These are phyloP conservation scores for Chelonia mydas DNA, from an alignment of 2,797 vertebrate genomes.

Conservation along the genomic window DNA sequence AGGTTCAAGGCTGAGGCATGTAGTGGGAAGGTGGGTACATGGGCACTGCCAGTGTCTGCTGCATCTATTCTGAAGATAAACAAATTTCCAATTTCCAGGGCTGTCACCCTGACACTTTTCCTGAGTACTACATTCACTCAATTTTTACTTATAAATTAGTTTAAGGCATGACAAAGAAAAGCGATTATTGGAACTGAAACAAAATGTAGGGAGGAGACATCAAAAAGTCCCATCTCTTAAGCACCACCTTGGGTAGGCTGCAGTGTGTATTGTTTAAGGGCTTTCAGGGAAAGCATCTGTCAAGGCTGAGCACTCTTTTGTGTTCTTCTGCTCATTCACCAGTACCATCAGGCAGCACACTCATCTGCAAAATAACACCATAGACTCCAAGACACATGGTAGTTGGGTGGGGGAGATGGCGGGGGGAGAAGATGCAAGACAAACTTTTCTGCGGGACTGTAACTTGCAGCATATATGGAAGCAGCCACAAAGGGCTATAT, in stretches of 20 bases:
- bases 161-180: neutral
- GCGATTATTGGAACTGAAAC: neutral
- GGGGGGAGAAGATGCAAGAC: neutral
- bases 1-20: accelerated
- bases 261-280: neutral
- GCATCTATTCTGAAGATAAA: neutral
- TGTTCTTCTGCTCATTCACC: neutral
- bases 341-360: neutral
- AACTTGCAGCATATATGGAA: neutral
- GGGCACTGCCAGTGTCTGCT: accelerated
- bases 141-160: neutral
- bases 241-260: neutral
- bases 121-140: neutral
- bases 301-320: constrained; percentile 6
- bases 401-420: neutral
- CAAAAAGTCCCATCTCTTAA: neutral
- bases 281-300: neutral
- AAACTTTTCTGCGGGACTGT: neutral
- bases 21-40: neutral
- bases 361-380: neutral
- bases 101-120: neutral
- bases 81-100: neutral
- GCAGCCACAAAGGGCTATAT: neutral
- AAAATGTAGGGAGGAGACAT: neutral
- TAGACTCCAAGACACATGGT: neutral